Evolutionary conservation across 2,888 invertebrate genomes (phyloP), one percentile per base, ranked within the genome.

Genomic region (Odiellus spinosus): DNA sequence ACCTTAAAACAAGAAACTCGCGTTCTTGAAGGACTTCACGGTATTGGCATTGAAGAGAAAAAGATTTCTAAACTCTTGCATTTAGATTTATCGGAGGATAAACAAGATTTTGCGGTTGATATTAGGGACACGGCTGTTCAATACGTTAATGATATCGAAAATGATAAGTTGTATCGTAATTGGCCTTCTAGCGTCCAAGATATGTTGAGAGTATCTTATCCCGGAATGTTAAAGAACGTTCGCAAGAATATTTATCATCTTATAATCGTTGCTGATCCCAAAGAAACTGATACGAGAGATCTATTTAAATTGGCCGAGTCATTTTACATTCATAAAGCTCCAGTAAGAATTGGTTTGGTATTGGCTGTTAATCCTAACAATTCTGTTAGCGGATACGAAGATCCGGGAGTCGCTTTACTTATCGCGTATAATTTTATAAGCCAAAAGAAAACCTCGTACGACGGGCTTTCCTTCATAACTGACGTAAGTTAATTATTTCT

Each of bases 91-190:
- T 63, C 62, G 19, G 60, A 60, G n/a, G 61, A 64, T 40, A 63
- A 62, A 58, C 63, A 66, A 53, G 71, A 73, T 44, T 95, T 91
- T 66, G 95, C 91, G 0, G 76, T 98, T 53, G 96, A 99, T 64
- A 84, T 95, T 53, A 73, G 96, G 50, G 91, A 96, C 64, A 78
- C 86, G 0, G 81, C 93, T 1, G 80, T 98, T 39, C 77, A 82
- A 63, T 98, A 88, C 82, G 73, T 95, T 19, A 98, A 98, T 64
- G 87, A 98, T 64, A 76, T 98, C 48, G 96, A 96, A 69, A 76
- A 73, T 8, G 96, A 98, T 70, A 73, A 78, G 39, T 77, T 82
- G 53, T 98, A 95, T 64, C 73, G 74, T 21, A 74, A 82, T 47
- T 98, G 95, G 96, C 83, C 90, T 0, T 72, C 77, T 1, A 84